Evolutionary conservation across 2,797 vertebrate genomes (phyloP), one percentile per base, ranked within the genome.

Genomic region (Rhabdomys pumilio): DNA sequence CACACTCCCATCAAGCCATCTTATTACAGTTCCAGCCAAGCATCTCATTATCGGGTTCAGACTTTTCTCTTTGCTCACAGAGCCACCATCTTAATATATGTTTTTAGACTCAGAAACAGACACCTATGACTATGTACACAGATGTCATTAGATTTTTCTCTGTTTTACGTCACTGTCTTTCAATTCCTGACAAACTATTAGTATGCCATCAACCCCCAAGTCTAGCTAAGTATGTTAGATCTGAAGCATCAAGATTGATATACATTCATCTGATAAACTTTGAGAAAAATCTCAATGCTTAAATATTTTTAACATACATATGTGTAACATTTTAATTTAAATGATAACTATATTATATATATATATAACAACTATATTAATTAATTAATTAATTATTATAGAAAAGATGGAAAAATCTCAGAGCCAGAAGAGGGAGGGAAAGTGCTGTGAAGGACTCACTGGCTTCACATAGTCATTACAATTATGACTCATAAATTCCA

Each of bases 41-140:
- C 11, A 72, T 94, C 85, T 97, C 85, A 97, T 96, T 94, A 96
- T 26, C 29, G 7, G 41, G 14, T 44, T 77, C 77, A 76, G 76
- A 77, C 38, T 55, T 15, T 65, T 57, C 22, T 29, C 38, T 86
- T 13, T 13, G 59, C 75, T 53, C 9, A 14, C 22, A 76, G n/a
- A 87, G 29, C 53, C 20, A 85, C 44, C 0, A 2, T 93, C 67
- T 96, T 77, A 85, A 94, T 96, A 88, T 15, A 76, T 4, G 26
- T 47, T 82, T 90, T 73, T 59, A 77, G 55, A 92, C 94, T 44
- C 14, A 44, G 22, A 89, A 2, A n/a, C 15, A 44, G 15, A 57
- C 73, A 57, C 53, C 6, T 29, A 89, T 7, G 26, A 20, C 19
- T 86, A 91, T 31, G 69, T 65, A 95, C 29, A 76, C 19, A 76